Evolutionary conservation across 2,113 vertebrate genomes (phyloP).

Genomic region (Brachyhypopomus gauderio): DNA sequence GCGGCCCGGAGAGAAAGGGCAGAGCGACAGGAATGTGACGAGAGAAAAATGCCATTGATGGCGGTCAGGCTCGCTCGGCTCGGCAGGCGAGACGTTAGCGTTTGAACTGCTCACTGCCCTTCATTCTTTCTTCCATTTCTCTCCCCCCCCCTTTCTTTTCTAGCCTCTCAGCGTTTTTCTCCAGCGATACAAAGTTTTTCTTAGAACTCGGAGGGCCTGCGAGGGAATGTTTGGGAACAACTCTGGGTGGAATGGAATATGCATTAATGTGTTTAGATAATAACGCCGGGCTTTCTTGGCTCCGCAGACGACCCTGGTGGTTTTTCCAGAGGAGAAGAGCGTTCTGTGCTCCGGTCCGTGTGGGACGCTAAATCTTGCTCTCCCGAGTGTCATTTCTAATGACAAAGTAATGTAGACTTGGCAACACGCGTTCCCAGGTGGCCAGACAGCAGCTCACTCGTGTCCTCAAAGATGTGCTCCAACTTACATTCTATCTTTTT

Average conservation of each 20-base stretch:
- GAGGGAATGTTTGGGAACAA: slow-evolving; percentile 38
- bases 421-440: slow-evolving; percentile 19
- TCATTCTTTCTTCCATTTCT: slow-evolving; percentile 29
- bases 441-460: background rate
- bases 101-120: slow-evolving; percentile 60
- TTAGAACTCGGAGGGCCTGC: slow-evolving; percentile 16
- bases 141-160: slow-evolving; percentile 18
- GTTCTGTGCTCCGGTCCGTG: background rate
- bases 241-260: slow-evolving; percentile 55
- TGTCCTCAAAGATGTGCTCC: background rate
- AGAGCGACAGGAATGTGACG: slow-evolving; percentile 78
- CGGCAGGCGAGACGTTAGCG: slow-evolving; percentile 67
- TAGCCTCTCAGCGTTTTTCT: slow-evolving; percentile 43
- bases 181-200: slow-evolving; percentile 49
- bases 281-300: slow-evolving; percentile 35
- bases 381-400: slow-evolving; percentile 24
- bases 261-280: slow-evolving; percentile 51
- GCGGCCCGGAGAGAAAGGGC: slow-evolving; percentile 64
- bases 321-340: slow-evolving; percentile 20
- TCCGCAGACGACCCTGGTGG: slow-evolving; percentile 7
- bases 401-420: slow-evolving; percentile 16
- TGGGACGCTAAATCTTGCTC: slow-evolving; percentile 34
- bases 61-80: slow-evolving; percentile 68
- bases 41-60: slow-evolving; percentile 76
- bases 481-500: background rate